Conservation (phyloP, 2,888 invertebrate genomes). For the Hipparchia sbordonii region DNA sequence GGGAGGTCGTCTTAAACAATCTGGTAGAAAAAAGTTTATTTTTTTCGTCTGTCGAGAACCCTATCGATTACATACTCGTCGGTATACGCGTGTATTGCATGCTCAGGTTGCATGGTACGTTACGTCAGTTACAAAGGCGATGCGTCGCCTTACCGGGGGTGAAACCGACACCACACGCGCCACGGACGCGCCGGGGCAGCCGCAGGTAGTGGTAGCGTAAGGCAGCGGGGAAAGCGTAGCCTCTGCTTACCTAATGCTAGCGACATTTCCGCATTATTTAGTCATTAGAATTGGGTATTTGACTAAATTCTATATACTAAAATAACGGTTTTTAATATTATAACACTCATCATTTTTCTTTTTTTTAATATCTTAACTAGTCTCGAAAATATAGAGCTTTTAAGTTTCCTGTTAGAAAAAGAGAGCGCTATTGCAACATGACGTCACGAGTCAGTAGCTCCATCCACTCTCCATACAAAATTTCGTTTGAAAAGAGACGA, state of each 20-base stretch:
- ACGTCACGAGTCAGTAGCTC: no score
- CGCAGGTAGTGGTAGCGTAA: no score
- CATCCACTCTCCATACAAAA: no score
- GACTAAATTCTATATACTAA: no score
- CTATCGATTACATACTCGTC: background rate
- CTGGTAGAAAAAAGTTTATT: background rate
- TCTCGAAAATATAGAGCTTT: no score
- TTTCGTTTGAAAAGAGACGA: no score
- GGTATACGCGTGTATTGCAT: constrained; percentile 27
- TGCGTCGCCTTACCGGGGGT: constrained; percentile 47
- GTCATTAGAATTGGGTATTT: no score
- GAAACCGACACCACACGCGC: constrained; percentile 45
- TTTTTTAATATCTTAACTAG: no score
- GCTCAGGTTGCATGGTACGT: constrained; percentile 36
- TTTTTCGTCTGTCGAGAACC: background rate
- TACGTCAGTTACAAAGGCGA: constrained; percentile 27
- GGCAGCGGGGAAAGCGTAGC: constrained; percentile 12
- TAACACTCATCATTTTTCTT: no score
- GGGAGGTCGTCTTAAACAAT: background rate
- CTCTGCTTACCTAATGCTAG: constrained; percentile 16
- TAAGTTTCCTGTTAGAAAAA: no score
- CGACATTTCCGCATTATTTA: constrained; percentile 4
- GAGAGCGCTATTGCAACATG: no score
- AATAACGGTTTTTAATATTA: no score
- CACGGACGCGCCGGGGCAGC: background rate